Conservation (phyloP, 1,140 invertebrate genomes). For the Chrysoperla carnea region DNA sequence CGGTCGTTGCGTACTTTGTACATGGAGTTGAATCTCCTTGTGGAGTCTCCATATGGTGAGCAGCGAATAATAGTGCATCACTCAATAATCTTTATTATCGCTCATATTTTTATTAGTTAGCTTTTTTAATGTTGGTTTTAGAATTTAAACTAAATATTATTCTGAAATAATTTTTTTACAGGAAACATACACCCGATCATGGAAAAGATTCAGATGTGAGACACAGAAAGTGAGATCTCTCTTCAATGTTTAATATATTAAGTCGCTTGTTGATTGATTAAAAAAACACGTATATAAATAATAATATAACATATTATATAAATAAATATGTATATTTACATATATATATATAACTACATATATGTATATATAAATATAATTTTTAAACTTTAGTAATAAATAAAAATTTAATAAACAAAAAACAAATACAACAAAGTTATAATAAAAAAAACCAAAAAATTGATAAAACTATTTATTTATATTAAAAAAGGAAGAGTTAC, state of each 20-base stretch:
- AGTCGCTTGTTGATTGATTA: neutral
- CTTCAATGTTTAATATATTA: neutral
- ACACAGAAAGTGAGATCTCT: slow-evolving; percentile 18
- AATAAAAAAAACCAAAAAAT: neutral
- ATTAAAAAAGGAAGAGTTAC: neutral
- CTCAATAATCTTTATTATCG: no score
- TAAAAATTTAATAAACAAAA: neutral
- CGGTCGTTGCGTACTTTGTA: no score
- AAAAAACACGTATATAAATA: neutral
- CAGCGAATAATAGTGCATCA: no score
- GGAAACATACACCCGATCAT: slow-evolving; percentile 22
- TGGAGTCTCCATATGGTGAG: no score
- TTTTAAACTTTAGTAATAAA: neutral
- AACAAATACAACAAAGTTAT: neutral
- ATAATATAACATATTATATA: no score
- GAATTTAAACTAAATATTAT: no score
- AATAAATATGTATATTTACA: no score
- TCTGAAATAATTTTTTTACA: slow-evolving; percentile 6
- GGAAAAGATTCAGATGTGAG: slow-evolving; percentile 20
- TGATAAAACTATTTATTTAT: neutral
- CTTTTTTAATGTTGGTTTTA: no score
- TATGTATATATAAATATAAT: neutral
- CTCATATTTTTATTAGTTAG: no score
- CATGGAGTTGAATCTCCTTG: no score
- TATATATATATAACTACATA: no score